Base-by-base conservation (phyloP, 2,113 vertebrate genomes). In the Varanus komodoensis region DNA sequence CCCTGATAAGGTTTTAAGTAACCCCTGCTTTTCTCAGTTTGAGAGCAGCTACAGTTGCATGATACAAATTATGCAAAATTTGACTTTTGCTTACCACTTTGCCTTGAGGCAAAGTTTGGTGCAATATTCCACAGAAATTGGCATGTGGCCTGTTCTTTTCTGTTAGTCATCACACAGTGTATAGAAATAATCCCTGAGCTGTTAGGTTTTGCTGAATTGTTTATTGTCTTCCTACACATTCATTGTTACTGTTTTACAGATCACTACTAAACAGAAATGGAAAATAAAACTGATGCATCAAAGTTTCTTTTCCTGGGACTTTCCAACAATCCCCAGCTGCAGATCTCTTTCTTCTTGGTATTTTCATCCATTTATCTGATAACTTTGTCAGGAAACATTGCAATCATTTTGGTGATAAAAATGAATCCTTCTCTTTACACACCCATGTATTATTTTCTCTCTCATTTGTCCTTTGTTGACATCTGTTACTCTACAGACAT, bases 371-470 rank as follows among this genome's bases (percentile, higher is more conserved):
- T 95, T 84, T 96, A 95, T 27, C 52, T 96, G 19, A 89, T 95
- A n/a, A 93, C 92, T 48, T 0, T 95, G 50, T 89, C 92, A 89
- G 94, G 94, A 81, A 96, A 96, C 8, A 38, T 94, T 25, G 82
- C 93, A 6, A 93, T 95, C 44, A 93, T 95, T 57, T 48, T 91
- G 14, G 77, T 95, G 15, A 93, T 93, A 12, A 90, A 87, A 21
- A 86, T 29, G 32, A 92, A 92, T 9, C 92, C 91, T 84, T 82
- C 5, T 44, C 92, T 95, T 87, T 88, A 93, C 25, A 91, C 84
- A 19, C 91, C 91, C 64, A 95, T 96, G 93, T 96, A 95, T n/a
- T 95, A 93, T 90, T 95, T 95, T 38, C 90, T 96, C 23, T 92
- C 87, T 89, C 91, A 94, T 77, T 84, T 95, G 68, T 94, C 93